Evolutionary conservation across 53 echinoderm and acorn worm genomes (phyloP), one percentile per base, ranked within the genome.

Genomic region (Holothuria leucospilota): DNA sequence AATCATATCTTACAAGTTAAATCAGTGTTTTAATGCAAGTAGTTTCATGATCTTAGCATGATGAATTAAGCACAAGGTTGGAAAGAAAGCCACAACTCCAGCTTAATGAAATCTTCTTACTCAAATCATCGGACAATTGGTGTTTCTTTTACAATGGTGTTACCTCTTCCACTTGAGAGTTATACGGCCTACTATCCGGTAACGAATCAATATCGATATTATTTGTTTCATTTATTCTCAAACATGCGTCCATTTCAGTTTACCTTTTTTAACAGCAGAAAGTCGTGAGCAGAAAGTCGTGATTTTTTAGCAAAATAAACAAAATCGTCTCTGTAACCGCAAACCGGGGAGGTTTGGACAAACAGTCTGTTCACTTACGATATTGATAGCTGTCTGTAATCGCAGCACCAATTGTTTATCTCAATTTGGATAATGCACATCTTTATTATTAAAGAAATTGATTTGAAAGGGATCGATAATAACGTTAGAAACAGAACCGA

Each of bases 391-490:
- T 74, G 74, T 74, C 74, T 74, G 74, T 46, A 74, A 74, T 27
- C 51, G 13, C 46, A 18, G 39, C 6, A 52, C 18, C 46, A 40
- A 51, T 74, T 74, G 74, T 74, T 74, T 74, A 74, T 74, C 74
- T 74, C 74, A 74, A 74, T 74, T 74, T 74, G 74, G 74, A 39
- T 74, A 74, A 74, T 74, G 74, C 74, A 74, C 74, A 10, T 26
- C 74, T 49, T 74, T 26, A 74, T 74, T 74, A 74, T 51, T 74
- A 51, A 74, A 25, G 51, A 49, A 74, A 74, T 74, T 74, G 74
- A 74, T 26, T 52, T 30, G 27, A 25, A 24, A 20, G 6, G 46
- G 52, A 74, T 74, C 74, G 51, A 74, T 49, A 18, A 18, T 56
- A 16, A 56, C 16, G 15, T 56, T 1, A 56, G 56, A 56, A 56